Evolutionary conservation across 1,140 invertebrate genomes (phyloP).

Genomic region (Diachasmimorpha longicaudata): DNA sequence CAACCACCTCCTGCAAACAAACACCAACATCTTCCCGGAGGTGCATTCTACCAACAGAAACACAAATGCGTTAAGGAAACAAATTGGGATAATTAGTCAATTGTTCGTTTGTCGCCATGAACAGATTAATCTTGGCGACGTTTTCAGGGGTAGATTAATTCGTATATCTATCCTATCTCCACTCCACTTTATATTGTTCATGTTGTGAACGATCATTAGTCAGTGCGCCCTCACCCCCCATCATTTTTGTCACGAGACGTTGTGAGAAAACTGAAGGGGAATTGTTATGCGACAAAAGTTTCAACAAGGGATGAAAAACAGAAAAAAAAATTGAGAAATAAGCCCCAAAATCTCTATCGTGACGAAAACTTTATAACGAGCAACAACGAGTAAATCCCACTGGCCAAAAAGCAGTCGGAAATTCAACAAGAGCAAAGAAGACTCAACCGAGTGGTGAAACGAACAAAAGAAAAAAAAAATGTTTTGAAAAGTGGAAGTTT

Average conservation of each 20-base stretch:
- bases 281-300: background rate
- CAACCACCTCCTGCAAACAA: background rate
- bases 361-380: slow-evolving; percentile 35
- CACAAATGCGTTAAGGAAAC: slow-evolving; percentile 16
- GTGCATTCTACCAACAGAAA: background rate
- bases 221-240: background rate
- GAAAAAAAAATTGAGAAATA: slow-evolving; percentile 28
- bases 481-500: background rate
- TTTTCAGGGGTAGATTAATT: background rate
- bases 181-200: slow-evolving; percentile 1
- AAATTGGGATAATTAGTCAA: slow-evolving; percentile 35
- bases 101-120: slow-evolving; percentile 30
- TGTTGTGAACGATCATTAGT: background rate
- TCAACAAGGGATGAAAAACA: background rate
- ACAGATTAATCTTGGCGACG: slow-evolving; percentile 22
- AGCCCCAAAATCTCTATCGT: slow-evolving; percentile 34
- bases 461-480: background rate
- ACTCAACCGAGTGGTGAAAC: background rate
- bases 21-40: background rate
- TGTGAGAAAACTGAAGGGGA: background rate
- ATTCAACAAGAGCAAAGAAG: background rate
- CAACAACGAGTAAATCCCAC: slow-evolving; percentile 19
- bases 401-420: background rate
- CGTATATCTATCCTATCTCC: background rate
- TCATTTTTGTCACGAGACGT: background rate